phyloP scores from a whole-genome alignment of 2,888 invertebrate species.

The Frankliniella intonsa region DNA sequence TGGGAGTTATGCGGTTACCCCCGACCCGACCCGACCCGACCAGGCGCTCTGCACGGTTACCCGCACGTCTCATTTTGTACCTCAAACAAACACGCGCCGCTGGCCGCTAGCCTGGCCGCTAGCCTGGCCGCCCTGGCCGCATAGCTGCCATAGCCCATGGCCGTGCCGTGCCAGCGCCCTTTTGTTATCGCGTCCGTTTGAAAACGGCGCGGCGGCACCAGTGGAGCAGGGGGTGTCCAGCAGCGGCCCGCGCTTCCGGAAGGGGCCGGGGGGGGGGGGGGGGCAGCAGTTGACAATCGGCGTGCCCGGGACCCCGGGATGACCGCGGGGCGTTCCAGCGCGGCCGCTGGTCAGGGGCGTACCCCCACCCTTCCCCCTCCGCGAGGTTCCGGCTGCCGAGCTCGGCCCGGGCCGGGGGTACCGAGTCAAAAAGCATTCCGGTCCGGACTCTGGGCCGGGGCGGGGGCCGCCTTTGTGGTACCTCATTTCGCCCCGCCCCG shows the following conservation, averaged over 20 bases:
- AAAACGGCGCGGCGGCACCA: no score
- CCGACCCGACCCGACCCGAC: background rate
- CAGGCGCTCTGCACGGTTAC: no score
- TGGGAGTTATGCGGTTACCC: background rate
- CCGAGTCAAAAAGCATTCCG: background rate
- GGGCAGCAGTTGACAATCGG: constrained; percentile 9
- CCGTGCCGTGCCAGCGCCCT: no score
- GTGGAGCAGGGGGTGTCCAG: no score
- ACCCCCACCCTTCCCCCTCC: no score
- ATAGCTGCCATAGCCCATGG: no score
- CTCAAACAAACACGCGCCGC: no score
- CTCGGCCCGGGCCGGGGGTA: background rate
- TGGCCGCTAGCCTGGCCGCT: no score
- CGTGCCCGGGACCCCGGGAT: background rate
- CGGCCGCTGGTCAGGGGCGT: background rate
- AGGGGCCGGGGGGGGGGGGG: background rate
- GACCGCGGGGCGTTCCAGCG: background rate
- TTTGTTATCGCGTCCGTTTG: no score
- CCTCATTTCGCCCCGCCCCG: background rate
- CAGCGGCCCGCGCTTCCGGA: background rate
- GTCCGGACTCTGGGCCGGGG: background rate
- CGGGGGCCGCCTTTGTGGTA: background rate
- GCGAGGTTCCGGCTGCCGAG: no score
- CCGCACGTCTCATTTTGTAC: no score
- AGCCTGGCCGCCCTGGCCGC: no score